Conservation (phyloP, 2,113 vertebrate species). For the Ptychochromis oligacanthus region DNA sequence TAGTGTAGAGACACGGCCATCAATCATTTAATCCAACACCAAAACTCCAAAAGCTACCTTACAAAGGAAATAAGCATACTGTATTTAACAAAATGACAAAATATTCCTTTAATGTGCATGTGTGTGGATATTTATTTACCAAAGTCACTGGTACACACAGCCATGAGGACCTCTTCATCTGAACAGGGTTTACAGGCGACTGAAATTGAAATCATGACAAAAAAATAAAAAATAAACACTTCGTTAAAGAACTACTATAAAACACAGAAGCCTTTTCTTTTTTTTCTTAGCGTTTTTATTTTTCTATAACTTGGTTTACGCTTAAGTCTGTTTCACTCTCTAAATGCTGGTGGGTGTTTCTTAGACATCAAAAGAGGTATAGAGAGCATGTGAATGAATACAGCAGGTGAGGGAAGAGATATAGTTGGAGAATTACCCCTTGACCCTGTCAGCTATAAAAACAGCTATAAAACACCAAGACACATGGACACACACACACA, state of each 20-base stretch:
- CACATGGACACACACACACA: constrained; percentile 37
- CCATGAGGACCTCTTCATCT: constrained; percentile 90
- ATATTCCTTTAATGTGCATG: neutral
- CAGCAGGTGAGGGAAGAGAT: constrained; percentile 61
- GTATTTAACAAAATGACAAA: neutral
- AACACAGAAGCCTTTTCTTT: neutral
- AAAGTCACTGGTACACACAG: constrained; percentile 93
- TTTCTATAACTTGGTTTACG: neutral
- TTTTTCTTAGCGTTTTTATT: neutral
- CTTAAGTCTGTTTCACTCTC: neutral
- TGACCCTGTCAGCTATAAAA: constrained; percentile 66
- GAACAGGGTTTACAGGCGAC: constrained; percentile 90
- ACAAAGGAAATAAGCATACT: neutral
- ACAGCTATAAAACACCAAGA: constrained; percentile 49
- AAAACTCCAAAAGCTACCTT: neutral
- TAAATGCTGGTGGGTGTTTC: neutral
- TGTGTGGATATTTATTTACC: constrained; percentile 78
- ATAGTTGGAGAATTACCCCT: constrained; percentile 50
- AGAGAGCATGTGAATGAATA: constrained; percentile 43
- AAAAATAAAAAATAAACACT: neutral
- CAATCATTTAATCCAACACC: neutral
- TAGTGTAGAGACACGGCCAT: neutral
- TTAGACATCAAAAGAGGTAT: constrained; percentile 21
- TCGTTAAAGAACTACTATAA: neutral
- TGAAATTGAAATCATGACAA: constrained; percentile 41